These are phyloP conservation scores for Setophaga petechia DNA, from an alignment of 2,113 vertebrate genomes.

Conservation along the genomic window DNA sequence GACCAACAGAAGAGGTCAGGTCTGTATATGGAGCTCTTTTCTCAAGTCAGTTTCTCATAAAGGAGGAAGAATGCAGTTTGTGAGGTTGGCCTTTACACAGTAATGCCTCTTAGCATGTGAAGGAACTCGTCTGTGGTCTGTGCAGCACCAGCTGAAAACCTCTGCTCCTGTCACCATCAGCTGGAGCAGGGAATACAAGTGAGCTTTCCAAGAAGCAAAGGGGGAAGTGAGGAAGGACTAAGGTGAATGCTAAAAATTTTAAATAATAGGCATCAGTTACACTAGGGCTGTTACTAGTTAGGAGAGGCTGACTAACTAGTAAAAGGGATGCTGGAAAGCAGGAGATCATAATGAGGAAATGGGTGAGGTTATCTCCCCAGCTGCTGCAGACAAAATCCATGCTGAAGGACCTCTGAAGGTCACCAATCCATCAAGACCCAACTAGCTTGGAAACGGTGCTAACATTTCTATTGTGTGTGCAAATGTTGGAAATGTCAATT, in stretches of 20 bases:
- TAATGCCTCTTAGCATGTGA: not conserved
- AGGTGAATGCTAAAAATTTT: not conserved
- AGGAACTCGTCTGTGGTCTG: not conserved
- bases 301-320: not conserved
- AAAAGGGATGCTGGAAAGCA: not conserved
- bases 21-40: not conserved
- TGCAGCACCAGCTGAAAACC: not conserved
- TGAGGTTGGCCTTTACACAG: not conserved
- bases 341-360: not conserved
- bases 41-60: not conserved
- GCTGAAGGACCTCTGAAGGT: conserved; percentile 13
- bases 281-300: not conserved
- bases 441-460: not conserved
- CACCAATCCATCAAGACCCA: not conserved
- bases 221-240: not conserved
- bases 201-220: not conserved
- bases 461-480: not conserved
- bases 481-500: conserved; percentile 17
- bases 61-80: not conserved
- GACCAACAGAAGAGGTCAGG: not conserved
- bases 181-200: not conserved
- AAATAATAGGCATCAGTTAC: not conserved
- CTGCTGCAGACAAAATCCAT: not conserved
- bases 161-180: not conserved
- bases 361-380: not conserved